Base-by-base conservation (phyloP, 2,113 vertebrate species). In the Etia nguti region DNA sequence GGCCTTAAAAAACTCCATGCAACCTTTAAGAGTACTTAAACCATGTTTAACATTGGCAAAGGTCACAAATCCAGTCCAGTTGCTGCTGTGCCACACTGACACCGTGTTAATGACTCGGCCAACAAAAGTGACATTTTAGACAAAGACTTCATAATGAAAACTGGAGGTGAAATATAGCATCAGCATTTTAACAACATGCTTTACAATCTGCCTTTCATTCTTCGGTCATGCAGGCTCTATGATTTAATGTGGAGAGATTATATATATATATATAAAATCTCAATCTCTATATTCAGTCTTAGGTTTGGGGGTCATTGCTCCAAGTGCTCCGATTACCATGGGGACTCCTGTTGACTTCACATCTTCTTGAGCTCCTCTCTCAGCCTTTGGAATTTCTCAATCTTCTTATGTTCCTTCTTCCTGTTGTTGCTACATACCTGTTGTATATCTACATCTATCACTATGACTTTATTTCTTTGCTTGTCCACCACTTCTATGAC, bases 211-310 rank as follows among this genome's bases (percentile, higher is more conserved):
- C 24, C 15, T 29, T 4, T 57, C 26, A 57, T 57, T 57, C 55
- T 57, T 57, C 24, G 4, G 22, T 26, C 55, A 26, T 26, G 55
- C 22, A 10, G 38, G 12, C 55, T 26, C 22, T 26, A 7, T 24
- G 3, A 57, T 26, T 26, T 29, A 57, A 57, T 57, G 12, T 57
- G 13, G 22, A 55, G 11, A 46, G 46, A 48, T 15, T 20, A 10
- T 0, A 3, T n/a, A n/a, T 5, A 10, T 52, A 10, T 3, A 1
- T n/a, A 6, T 29, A n/a, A n/a, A n/a, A n/a, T n/a, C n/a, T n/a
- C n/a, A n/a, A n/a, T n/a, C n/a, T n/a, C n/a, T n/a, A n/a, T n/a
- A n/a, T n/a, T n/a, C 54, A 26, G 13, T 26, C 1, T 56, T 22
- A 57, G 55, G 55, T 57, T 57, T 26, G 22, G 55, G 55, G 55